These are phyloP conservation scores for Amiota mariae DNA, from an alignment of 2,888 invertebrate species.

Conservation along the genomic window DNA sequence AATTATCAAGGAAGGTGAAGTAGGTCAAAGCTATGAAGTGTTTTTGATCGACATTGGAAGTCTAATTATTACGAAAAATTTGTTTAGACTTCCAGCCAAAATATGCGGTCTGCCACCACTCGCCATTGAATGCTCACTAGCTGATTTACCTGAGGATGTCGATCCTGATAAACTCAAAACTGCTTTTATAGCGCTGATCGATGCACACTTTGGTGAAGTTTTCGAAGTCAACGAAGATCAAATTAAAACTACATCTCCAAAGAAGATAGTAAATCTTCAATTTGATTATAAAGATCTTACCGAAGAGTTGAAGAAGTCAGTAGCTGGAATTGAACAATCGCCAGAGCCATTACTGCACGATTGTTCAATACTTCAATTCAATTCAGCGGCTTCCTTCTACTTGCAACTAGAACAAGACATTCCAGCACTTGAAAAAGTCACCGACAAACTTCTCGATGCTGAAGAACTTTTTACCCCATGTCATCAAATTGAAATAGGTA, in stretches of 20 bases:
- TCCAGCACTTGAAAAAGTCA: slow-evolving; percentile 64
- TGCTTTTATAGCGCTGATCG: slow-evolving; percentile 72
- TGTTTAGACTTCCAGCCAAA: slow-evolving; percentile 77
- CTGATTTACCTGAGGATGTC: slow-evolving; percentile 54
- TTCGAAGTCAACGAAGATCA: slow-evolving; percentile 79
- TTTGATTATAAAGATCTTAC: slow-evolving; percentile 76
- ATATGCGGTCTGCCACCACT: slow-evolving; percentile 73
- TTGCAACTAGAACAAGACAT: slow-evolving; percentile 77
- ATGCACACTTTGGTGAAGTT: slow-evolving; percentile 76
- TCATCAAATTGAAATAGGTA: slow-evolving; percentile 73
- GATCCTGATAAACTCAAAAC: slow-evolving; percentile 57
- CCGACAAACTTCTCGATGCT: slow-evolving; percentile 67
- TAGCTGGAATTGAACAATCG: slow-evolving; percentile 54
- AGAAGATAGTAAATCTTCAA: slow-evolving; percentile 77
- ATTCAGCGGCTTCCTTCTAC: slow-evolving; percentile 83
- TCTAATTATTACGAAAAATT: slow-evolving; percentile 75
- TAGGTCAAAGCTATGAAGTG: slow-evolving; percentile 81
- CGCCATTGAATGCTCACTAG: slow-evolving; percentile 63
- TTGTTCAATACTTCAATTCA: slow-evolving; percentile 80
- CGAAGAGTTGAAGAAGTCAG: slow-evolving; percentile 69
- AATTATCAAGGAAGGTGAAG: slow-evolving; percentile 82
- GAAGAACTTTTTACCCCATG: slow-evolving; percentile 61
- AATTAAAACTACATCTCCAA: slow-evolving; percentile 72
- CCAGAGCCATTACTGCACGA: slow-evolving; percentile 74
- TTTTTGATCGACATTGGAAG: slow-evolving; percentile 83